These are phyloP conservation scores for Cynodonichthys magdalenae DNA, from an alignment of 2,797 vertebrate genomes.

Conservation along the genomic window DNA sequence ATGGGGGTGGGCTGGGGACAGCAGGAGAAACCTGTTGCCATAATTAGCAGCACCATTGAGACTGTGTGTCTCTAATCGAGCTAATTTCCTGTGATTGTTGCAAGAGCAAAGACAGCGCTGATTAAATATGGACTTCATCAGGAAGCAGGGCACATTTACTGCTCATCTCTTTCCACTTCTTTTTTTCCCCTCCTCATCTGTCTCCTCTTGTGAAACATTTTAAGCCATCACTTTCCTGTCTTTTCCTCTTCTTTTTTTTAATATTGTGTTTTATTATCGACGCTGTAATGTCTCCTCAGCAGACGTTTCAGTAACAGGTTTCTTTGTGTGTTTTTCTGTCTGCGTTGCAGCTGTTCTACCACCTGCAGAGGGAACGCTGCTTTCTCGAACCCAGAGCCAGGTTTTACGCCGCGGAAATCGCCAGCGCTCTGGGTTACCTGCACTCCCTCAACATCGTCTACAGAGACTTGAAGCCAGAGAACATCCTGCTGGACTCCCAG, in stretches of 20 bases:
- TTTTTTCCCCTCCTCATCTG: slow-evolving; percentile 27
- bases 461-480: slow-evolving; percentile 98
- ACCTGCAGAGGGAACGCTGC: slow-evolving; percentile 96
- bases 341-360: slow-evolving; percentile 92
- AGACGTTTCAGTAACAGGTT: too few relatives aligned
- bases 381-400: slow-evolving; percentile 96
- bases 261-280: slow-evolving; percentile 7
- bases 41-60: slow-evolving; percentile 74
- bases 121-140: slow-evolving; percentile 80
- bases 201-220: slow-evolving; percentile 48
- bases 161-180: slow-evolving; percentile 46
- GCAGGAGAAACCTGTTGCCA: slow-evolving; percentile 55
- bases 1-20: slow-evolving; percentile 55
- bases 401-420: slow-evolving; percentile 97
- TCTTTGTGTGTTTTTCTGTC: background rate
- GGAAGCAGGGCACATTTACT: slow-evolving; percentile 63
- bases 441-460: slow-evolving; percentile 98
- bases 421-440: slow-evolving; percentile 96
- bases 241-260: slow-evolving; percentile 33
- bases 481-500: slow-evolving; percentile 96
- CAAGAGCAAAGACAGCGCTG: slow-evolving; percentile 75
- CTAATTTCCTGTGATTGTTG: slow-evolving; percentile 90
- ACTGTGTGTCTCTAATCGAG: slow-evolving; percentile 67
- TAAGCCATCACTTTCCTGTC: slow-evolving; percentile 40
- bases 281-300: slow-evolving; percentile 3